Conservation (phyloP, 2,888 invertebrate species). For the Macaria liturata region DNA sequence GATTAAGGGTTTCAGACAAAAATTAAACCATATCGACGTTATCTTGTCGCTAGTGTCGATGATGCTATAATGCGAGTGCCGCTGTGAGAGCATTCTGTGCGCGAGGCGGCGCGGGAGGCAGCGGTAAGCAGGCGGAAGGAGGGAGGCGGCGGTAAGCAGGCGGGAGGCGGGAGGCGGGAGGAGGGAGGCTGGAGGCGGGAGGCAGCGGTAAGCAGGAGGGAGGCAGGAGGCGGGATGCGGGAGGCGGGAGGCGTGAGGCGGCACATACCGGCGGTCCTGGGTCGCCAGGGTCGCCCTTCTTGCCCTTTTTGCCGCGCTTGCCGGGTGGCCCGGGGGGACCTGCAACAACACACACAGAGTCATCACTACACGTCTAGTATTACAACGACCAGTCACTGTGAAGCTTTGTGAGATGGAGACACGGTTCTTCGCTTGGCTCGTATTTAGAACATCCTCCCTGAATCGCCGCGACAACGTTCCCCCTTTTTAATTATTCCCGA, state of each 20-base stretch:
- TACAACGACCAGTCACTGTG: not conserved
- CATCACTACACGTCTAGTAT: not conserved
- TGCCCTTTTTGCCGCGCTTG: slow-evolving; percentile 94
- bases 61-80: too few species aligned
- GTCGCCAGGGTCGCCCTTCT: slow-evolving; percentile 94
- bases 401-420: too few species aligned
- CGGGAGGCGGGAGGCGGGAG: not conserved
- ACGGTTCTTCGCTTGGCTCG: too few species aligned
- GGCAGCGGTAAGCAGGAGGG: not conserved
- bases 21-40: too few species aligned
- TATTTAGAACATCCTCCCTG: too few species aligned
- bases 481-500: too few species aligned
- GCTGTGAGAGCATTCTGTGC: too few species aligned
- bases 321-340: slow-evolving; percentile 94
- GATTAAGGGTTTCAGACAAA: too few species aligned
- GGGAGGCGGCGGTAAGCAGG: not conserved
- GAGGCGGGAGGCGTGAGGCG: not conserved
- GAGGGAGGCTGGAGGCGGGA: not conserved
- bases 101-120: too few species aligned
- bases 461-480: too few species aligned
- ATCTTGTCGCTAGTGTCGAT: too few species aligned
- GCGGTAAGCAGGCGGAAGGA: too few species aligned
- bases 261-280: slow-evolving; percentile 90
- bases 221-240: not conserved
- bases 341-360: slow-evolving; percentile 50